A percentile compares a stretch with the other conserved stretches of the same genome.
Evolutionary conservation across 64 coral and sea anemone genomes (phyloP).

Genomic region (Montipora capricornis): DNA sequence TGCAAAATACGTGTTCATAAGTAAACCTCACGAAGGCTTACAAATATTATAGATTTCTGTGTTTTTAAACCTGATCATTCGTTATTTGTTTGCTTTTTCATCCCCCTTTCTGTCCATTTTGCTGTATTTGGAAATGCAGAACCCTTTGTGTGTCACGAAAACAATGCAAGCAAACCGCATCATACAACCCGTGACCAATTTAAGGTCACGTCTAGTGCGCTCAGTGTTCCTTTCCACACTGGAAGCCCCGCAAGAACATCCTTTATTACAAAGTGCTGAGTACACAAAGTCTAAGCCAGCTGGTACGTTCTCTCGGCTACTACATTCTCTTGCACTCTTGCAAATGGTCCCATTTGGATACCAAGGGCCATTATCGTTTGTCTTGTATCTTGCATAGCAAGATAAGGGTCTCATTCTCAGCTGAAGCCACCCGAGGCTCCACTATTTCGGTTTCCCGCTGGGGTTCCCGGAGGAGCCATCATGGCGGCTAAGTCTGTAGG

Average conservation of each 20-base stretch:
- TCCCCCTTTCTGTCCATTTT: neutral
- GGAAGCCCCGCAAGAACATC: neutral
- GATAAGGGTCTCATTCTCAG: neutral
- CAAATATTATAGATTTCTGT: neutral
- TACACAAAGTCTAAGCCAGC: neutral
- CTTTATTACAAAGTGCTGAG: neutral
- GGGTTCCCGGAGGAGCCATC: conserved; percentile 26
- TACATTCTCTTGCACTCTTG: neutral
- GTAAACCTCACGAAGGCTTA: neutral
- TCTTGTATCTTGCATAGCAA: neutral
- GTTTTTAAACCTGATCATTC: neutral
- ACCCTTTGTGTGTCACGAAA: neutral
- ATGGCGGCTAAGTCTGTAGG: conserved; percentile 46
- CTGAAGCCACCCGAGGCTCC: conserved; percentile 22
- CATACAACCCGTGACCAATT: neutral
- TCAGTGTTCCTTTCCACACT: neutral
- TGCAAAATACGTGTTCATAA: neutral
- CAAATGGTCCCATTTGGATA: neutral
- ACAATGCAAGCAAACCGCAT: neutral
- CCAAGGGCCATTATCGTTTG: neutral
- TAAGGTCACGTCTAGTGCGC: too few relatives aligned
- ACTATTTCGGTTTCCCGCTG: neutral
- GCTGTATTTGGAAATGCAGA: neutral
- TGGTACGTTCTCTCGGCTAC: neutral
- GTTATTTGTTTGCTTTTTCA: neutral